These are phyloP conservation scores for Drosophila fungiperda DNA, from an alignment of 2,888 invertebrate genomes.

Conservation along the genomic window DNA sequence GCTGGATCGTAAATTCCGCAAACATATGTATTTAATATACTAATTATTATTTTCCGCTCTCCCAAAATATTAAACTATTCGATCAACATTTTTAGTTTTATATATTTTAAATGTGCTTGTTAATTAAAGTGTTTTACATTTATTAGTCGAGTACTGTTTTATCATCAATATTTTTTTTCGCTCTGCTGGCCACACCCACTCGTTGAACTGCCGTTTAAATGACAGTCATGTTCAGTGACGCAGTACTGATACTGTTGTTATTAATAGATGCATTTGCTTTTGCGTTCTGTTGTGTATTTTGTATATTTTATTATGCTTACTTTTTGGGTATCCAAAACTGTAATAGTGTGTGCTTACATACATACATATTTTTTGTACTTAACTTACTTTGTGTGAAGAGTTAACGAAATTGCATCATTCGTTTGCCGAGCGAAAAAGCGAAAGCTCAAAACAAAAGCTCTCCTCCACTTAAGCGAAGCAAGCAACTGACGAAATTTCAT, in stretches of 20 bases:
- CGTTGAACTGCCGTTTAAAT: neutral
- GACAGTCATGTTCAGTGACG: conserved; percentile 22
- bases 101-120: neutral
- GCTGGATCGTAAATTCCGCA: no score
- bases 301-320: neutral
- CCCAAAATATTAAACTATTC: neutral
- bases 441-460: conserved; percentile 33
- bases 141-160: neutral
- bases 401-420: conserved; percentile 18
- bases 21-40: no score
- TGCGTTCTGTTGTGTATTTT: neutral
- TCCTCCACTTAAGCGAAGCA: neutral
- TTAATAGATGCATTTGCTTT: conserved; percentile 6
- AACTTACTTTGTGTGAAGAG: neutral
- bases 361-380: neutral
- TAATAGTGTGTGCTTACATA: neutral
- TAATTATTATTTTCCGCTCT: no score
- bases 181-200: neutral
- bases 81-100: neutral
- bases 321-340: neutral
- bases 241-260: neutral
- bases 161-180: neutral
- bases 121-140: neutral
- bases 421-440: neutral
- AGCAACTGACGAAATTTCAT: conserved; percentile 1